A percentile compares a stretch with the other conserved stretches of the same genome.
phyloP scores from a whole-genome alignment of 1,140 invertebrate species.

The Zaprionus camerounensis region DNA sequence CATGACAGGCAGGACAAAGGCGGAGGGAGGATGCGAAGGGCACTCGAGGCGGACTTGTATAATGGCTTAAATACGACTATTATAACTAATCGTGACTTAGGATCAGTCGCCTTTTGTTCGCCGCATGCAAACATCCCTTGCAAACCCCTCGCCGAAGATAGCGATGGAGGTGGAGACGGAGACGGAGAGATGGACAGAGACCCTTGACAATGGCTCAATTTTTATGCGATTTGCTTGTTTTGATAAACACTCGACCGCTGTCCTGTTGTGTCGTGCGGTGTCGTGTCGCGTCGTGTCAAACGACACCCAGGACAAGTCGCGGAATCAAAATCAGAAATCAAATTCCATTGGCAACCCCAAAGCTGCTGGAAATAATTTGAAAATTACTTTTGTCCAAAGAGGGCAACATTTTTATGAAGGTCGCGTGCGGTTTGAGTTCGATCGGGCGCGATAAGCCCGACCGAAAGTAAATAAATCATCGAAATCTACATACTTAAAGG shows the following conservation, averaged over 20 bases:
- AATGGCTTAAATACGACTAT: constrained; percentile 73
- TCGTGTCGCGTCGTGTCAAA: constrained; percentile 53
- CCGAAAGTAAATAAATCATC: constrained; percentile 58
- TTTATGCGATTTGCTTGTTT: constrained; percentile 80
- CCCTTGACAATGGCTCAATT: constrained; percentile 79
- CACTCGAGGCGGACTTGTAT: constrained; percentile 48
- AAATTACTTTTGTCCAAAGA: constrained; percentile 61
- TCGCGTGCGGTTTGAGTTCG: constrained; percentile 73
- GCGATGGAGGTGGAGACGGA: neutral
- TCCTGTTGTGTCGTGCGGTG: constrained; percentile 18
- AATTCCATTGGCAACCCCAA: constrained; percentile 51
- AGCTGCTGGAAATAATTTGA: constrained; percentile 76
- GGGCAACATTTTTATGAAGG: constrained; percentile 78
- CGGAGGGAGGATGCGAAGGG: constrained; percentile 7
- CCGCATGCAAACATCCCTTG: constrained; percentile 29
- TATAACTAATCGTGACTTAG: constrained; percentile 63
- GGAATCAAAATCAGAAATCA: constrained; percentile 43
- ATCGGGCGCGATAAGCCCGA: constrained; percentile 52
- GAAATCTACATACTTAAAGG: constrained; percentile 48
- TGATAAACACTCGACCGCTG: constrained; percentile 67
- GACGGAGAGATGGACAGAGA: constrained; percentile 9
- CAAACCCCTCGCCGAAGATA: neutral
- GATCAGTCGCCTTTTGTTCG: constrained; percentile 40
- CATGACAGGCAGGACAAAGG: constrained; percentile 20
- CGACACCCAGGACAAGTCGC: constrained; percentile 57